Base-by-base conservation (phyloP, 1,140 invertebrate genomes). In the Heliconius hewitsoni region DNA sequence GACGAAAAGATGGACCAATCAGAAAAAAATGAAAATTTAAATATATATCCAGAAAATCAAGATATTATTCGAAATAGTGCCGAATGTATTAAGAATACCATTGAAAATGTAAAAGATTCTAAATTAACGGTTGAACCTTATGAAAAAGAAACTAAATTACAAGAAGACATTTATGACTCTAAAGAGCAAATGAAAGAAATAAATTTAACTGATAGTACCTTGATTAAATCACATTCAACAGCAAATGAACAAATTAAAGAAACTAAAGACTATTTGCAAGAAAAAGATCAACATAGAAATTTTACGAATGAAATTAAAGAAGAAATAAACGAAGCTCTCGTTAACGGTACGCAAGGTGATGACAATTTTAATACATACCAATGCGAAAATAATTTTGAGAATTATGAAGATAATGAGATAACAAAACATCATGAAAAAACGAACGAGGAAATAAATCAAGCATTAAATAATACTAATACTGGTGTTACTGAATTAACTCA, bases 231-330 rank as follows among this genome's bases (percentile, higher is more conserved):
- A 19, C 11, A 66, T 27, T 66, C 27, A 16, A 66, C 8, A 16
- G 9, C 11, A 66, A 30, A 66, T 66, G 60, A 66, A 23, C 23
- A 66, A 27, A 66, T 30, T 18, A 66, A 66, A 66, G 60, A 66
- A 66, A 66, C 9, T 66, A 66, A 66, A 66, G 60, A 66, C 9
- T 66, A 30, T 66, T 66, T 66, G 60, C 60, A 66, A 30, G 60
- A 66, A 66, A 66, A 66, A 66, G 27, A 66, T 18, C 60, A 66
- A 66, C 60, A 66, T 23, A 23, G 2, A 0, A 57, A 57, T 23
- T 30, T 66, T 30, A 9, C 30, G 23, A 66, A 27, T 66, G 3
- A 30, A 16, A 27, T 9, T 60, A 23, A 60, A 23, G n/a, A 23
- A 60, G 55, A 60, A n/a, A 66, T 18, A 27, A 66, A 66, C 3